phyloP scores from a whole-genome alignment of 2,888 invertebrate species.

The Unio pictorum region DNA sequence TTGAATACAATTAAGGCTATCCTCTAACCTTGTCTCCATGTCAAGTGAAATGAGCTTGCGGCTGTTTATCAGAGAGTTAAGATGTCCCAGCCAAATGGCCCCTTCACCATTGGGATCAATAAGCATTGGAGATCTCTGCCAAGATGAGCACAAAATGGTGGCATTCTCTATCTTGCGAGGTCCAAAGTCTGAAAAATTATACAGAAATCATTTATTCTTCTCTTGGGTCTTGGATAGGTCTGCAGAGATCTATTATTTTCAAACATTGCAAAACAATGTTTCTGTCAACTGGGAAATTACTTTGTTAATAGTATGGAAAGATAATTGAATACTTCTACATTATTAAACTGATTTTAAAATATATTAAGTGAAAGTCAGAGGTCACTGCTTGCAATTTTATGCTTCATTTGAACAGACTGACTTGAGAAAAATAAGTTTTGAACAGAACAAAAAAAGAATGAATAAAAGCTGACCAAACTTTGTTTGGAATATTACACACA shows the following conservation, averaged over 20 bases:
- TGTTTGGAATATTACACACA: too few relatives aligned
- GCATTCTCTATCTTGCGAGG: constrained; percentile 69
- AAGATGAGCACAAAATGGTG: constrained; percentile 65
- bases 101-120: constrained; percentile 69
- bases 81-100: constrained; percentile 51
- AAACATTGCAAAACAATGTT: not conserved
- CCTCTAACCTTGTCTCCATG: constrained; percentile 64
- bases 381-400: too few relatives aligned
- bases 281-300: too few relatives aligned
- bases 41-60: constrained; percentile 59
- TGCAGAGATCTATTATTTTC: not conserved
- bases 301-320: too few relatives aligned
- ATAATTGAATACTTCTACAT: too few relatives aligned
- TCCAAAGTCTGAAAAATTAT: constrained; percentile 60
- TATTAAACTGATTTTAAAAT: too few relatives aligned
- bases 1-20: not conserved
- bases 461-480: too few relatives aligned
- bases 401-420: too few relatives aligned
- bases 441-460: too few relatives aligned
- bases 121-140: constrained; percentile 68
- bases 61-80: constrained; percentile 51
- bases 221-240: not conserved
- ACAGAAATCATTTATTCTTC: too few relatives aligned
- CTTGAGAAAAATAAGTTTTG: too few relatives aligned
- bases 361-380: too few relatives aligned